Base-by-base conservation (phyloP, 2,888 invertebrate genomes). In the Arge pagana region DNA sequence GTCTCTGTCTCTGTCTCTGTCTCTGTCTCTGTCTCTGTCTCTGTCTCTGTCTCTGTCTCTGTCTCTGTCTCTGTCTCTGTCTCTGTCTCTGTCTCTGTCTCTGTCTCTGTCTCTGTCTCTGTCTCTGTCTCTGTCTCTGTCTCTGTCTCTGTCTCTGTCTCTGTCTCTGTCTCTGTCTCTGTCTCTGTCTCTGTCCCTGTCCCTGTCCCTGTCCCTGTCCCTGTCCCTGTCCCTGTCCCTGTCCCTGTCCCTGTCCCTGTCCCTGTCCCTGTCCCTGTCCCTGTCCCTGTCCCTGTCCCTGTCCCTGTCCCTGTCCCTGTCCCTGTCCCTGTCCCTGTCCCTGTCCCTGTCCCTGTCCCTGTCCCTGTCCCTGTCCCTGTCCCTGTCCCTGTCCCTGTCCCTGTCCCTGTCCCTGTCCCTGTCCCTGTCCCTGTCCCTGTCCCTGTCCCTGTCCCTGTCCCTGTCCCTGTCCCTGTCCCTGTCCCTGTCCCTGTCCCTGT, bases 361-460 rank as follows among this genome's bases (percentile, higher is more conserved):
- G 28, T 26, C 28, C 10, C 28, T 10, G 28, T 26, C 28, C 10
- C 28, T 10, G 28, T 26, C 28, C 10, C 28, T 10, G 28, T 26
- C 28, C 10, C 28, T 8, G 28, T 26, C 28, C 10, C 28, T 10
- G 28, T 26, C 28, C 10, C 28, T 10, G 28, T 26, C 28, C 10
- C 28, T 10, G 28, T 26, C 28, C 10, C 28, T 10, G 28, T 26
- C 28, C 10, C 28, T 10, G 28, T 26, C 28, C 10, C 28, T 10
- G 28, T 26, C 28, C 10, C 28, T 10, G 28, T 26, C 28, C 10
- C 28, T 7, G 28, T 26, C 28, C 10, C 28, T 26, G 28, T 26
- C 28, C 10, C 28, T 26, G 28, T 13, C 45, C 33, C 37, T 48
- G 4, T 41, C 48, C 19, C 48, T 23, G 23, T 41, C 48, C 19